These are phyloP conservation scores for Eupsilia transversa DNA, from an alignment of 2,888 invertebrate species.

Conservation along the genomic window DNA sequence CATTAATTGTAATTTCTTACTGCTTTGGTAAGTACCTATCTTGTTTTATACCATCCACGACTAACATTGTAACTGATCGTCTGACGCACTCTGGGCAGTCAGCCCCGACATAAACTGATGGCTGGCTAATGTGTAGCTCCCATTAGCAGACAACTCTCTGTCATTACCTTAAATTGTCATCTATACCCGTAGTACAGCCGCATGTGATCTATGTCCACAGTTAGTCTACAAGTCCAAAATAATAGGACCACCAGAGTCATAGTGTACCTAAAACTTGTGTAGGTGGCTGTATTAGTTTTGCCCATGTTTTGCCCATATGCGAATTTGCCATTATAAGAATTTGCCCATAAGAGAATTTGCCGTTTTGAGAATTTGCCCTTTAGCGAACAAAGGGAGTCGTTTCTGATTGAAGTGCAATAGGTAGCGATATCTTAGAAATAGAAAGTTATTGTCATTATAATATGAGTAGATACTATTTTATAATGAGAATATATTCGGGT, in stretches of 20 bases:
- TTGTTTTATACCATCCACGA: not conserved
- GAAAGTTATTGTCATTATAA: not conserved
- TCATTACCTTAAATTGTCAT: not conserved
- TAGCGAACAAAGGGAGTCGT: too few relatives aligned
- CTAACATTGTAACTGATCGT: not conserved
- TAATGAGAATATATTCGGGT: not conserved
- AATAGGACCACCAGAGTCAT: not conserved
- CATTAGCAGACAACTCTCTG: not conserved
- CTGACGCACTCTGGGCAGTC: not conserved
- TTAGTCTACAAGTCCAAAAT: not conserved
- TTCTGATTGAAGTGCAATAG: not conserved
- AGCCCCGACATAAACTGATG: not conserved
- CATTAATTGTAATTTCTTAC: not conserved
- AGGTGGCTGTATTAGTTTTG: too few relatives aligned
- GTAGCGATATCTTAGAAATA: not conserved
- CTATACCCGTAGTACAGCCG: not conserved
- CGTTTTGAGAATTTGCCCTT: too few relatives aligned
- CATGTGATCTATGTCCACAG: not conserved
- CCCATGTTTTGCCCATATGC: too few relatives aligned
- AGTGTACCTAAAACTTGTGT: too few relatives aligned
- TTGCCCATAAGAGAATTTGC: too few relatives aligned
- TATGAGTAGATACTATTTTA: not conserved
- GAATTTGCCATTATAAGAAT: too few relatives aligned
- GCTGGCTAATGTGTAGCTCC: not conserved
- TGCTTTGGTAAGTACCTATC: slow-evolving; percentile 2